phyloP scores from a whole-genome alignment of 2,888 invertebrate genomes.

The Troilus luridus region DNA sequence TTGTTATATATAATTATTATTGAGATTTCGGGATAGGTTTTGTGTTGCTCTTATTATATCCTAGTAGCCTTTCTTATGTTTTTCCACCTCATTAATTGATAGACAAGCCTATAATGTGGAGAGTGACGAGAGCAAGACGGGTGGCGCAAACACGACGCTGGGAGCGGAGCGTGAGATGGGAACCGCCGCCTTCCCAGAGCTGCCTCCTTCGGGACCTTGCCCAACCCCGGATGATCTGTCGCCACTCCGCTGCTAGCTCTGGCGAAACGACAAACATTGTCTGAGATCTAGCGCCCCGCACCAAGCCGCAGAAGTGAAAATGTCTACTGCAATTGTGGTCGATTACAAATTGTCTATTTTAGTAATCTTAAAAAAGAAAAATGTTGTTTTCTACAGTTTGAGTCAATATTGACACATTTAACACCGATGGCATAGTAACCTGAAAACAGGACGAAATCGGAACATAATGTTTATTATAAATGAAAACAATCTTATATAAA shows the following conservation, averaged over 20 bases:
- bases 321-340: background rate
- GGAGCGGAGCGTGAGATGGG: slow-evolving; percentile 23
- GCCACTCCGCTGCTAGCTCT: background rate
- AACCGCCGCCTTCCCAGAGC: background rate
- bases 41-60: no score
- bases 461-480: no score
- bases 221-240: background rate
- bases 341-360: background rate
- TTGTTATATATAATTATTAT: no score
- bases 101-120: no score
- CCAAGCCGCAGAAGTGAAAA: background rate
- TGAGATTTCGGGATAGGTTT: no score
- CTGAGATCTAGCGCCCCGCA: background rate
- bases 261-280: background rate
- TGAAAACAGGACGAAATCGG: no score
- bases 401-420: background rate
- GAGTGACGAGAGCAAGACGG: no score
- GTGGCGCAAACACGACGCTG: background rate
- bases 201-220: background rate
- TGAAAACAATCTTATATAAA: no score
- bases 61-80: no score
- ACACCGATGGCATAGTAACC: no score
- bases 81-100: no score
- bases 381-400: background rate
- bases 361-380: background rate